phyloP scores from a whole-genome alignment of 92 coral and sea anemone genomes.

The Phymanthus crucifer region DNA sequence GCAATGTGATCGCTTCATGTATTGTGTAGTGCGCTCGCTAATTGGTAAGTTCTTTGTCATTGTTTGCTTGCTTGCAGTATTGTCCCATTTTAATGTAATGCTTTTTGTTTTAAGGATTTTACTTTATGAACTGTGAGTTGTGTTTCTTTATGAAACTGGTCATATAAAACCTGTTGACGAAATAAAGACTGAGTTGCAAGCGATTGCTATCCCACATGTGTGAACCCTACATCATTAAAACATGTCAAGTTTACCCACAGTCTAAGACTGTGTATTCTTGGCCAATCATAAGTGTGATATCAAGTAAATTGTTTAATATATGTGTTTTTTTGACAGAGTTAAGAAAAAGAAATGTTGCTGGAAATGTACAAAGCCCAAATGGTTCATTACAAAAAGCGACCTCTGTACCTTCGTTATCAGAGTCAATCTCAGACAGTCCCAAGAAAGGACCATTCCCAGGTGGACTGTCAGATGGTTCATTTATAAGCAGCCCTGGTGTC shows the following conservation, averaged over 20 bases:
- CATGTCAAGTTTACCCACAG: not conserved
- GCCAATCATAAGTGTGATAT: not conserved
- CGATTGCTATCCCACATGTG: too few species aligned
- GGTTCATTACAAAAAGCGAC: conserved; percentile 63
- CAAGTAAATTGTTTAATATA: not conserved
- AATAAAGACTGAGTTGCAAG: too few species aligned
- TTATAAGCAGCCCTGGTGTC: conserved; percentile 21
- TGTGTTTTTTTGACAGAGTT: conserved; percentile 39
- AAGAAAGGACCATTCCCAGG: conserved; percentile 35
- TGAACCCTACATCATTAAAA: too few species aligned
- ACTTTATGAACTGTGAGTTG: too few species aligned
- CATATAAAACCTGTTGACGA: too few species aligned
- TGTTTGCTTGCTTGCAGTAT: too few species aligned
- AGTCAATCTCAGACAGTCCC: conserved; percentile 34
- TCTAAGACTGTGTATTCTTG: not conserved
- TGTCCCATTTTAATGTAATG: too few species aligned
- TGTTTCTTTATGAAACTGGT: too few species aligned
- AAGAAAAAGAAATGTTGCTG: conserved; percentile 50
- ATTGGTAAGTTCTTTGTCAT: too few species aligned
- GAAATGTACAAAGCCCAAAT: conserved; percentile 51
- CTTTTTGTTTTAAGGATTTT: too few species aligned
- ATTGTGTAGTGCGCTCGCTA: too few species aligned
- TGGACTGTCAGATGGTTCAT: conserved; percentile 19
- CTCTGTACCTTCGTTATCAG: conserved; percentile 71
- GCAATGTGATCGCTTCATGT: too few species aligned